Evolutionary conservation across 2,113 vertebrate species (phyloP).

Genomic region (Chelonoidis abingdonii): DNA sequence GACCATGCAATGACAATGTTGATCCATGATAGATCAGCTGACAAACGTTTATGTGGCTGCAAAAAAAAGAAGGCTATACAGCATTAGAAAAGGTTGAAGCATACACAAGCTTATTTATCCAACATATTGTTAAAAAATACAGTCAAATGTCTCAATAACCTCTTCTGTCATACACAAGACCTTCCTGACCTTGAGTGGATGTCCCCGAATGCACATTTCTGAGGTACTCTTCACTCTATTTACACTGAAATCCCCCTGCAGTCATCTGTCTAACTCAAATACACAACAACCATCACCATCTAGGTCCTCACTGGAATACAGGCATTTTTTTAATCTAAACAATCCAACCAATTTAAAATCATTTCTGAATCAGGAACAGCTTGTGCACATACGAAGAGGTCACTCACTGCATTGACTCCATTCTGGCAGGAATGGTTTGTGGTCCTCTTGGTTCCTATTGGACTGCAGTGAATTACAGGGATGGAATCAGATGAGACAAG

Average conservation of each 20-base stretch:
- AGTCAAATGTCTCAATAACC: slow-evolving; percentile 6
- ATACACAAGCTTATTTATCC: slow-evolving; percentile 19
- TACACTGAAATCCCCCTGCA: neutral
- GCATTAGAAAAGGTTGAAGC: neutral
- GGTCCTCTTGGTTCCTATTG: neutral
- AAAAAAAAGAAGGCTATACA: neutral
- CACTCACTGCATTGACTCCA: neutral
- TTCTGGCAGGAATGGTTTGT: slow-evolving; percentile 15
- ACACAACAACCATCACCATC: slow-evolving; percentile 9
- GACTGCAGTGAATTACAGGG: neutral
- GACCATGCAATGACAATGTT: neutral
- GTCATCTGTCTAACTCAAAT: neutral
- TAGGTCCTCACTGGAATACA: neutral
- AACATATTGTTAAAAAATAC: neutral
- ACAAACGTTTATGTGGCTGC: neutral
- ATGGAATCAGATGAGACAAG: neutral
- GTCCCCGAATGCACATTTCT: neutral
- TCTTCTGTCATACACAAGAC: neutral
- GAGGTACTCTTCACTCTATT: slow-evolving; percentile 25
- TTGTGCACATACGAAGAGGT: slow-evolving; percentile 51
- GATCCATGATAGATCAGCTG: neutral
- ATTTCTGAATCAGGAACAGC: slow-evolving; percentile 38
- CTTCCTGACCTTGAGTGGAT: neutral
- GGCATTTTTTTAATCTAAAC: slow-evolving; percentile 18
- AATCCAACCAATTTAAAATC: slow-evolving; percentile 25